These are phyloP conservation scores for Drosophila auraria DNA, from an alignment of 1,140 invertebrate species.

Conservation along the genomic window DNA sequence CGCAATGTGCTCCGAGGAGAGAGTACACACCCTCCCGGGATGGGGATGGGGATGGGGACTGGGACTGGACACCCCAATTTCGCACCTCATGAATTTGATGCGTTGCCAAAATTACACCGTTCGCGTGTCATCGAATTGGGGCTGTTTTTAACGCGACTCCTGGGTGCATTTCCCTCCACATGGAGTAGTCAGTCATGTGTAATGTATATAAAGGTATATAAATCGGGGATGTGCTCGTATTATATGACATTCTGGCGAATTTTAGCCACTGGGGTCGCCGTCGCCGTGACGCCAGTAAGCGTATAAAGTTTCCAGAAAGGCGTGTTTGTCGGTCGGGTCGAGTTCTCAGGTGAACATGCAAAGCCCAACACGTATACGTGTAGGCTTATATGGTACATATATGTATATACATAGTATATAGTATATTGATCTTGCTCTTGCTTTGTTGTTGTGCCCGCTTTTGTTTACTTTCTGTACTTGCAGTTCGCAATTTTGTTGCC, in stretches of 20 bases:
- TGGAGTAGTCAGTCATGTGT: slow-evolving; percentile 17
- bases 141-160: slow-evolving; percentile 25
- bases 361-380: slow-evolving; percentile 7
- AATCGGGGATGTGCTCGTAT: slow-evolving; percentile 42
- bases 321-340: slow-evolving; percentile 45
- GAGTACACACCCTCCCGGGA: slow-evolving; percentile 15
- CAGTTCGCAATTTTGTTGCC: slow-evolving; percentile 13
- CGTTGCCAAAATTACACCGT: slow-evolving; percentile 28
- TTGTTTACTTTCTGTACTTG: slow-evolving; percentile 34
- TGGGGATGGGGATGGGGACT: slow-evolving; percentile 4
- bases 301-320: slow-evolving; percentile 57
- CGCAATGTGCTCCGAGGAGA: slow-evolving; percentile 35
- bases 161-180: slow-evolving; percentile 25
- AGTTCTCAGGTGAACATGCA: slow-evolving; percentile 19
- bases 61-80: slow-evolving; percentile 10
- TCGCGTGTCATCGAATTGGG: slow-evolving; percentile 33
- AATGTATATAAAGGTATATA: slow-evolving; percentile 7
- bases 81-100: slow-evolving; percentile 20
- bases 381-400: slow-evolving; percentile 8
- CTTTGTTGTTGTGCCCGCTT: slow-evolving; percentile 40
- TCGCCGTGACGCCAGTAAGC: slow-evolving; percentile 29
- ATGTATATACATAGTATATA: not conserved
- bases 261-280: slow-evolving; percentile 39
- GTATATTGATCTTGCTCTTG: slow-evolving; percentile 60
- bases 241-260: slow-evolving; percentile 53